These are phyloP conservation scores for Cirrhinus molitorella DNA, from an alignment of 2,797 vertebrate species.

Conservation along the genomic window DNA sequence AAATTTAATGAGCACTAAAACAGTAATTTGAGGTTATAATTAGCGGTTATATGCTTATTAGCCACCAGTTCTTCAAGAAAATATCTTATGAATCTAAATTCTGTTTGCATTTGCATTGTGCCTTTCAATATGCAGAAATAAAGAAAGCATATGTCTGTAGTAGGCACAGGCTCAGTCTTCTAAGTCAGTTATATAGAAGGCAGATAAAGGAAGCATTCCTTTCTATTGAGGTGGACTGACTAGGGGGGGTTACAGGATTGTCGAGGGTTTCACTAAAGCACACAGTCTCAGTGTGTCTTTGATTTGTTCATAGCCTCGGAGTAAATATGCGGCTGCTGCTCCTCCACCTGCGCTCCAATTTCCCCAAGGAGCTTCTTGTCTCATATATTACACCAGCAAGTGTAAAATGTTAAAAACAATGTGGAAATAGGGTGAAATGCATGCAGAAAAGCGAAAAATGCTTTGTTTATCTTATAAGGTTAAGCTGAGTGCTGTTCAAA, in stretches of 20 bases:
- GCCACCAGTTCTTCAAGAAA: neutral
- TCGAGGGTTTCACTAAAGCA: slow-evolving; percentile 30
- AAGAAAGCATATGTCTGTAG: slow-evolving; percentile 6
- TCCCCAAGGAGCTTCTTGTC: slow-evolving; percentile 50
- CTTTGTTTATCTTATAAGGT: neutral
- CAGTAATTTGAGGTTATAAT: neutral
- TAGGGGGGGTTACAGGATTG: slow-evolving; percentile 44
- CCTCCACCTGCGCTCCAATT: slow-evolving; percentile 59
- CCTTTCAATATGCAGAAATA: neutral
- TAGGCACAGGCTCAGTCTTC: neutral
- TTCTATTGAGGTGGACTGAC: slow-evolving; percentile 51
- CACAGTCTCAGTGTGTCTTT: slow-evolving; percentile 41
- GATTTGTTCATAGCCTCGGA: slow-evolving; percentile 55
- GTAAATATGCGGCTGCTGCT: slow-evolving; percentile 50
- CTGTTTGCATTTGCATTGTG: neutral
- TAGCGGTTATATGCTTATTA: neutral
- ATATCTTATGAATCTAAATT: neutral
- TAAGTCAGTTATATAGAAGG: neutral
- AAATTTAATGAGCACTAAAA: neutral
- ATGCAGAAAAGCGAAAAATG: neutral
- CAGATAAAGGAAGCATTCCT: slow-evolving; percentile 46
- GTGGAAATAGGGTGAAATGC: slow-evolving; percentile 7
- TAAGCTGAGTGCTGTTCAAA: neutral
- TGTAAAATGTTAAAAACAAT: neutral
- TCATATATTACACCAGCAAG: slow-evolving; percentile 7